Evolutionary conservation across 2,113 vertebrate species (phyloP), one percentile per base, ranked within the genome.

Genomic region (Podilymbus podiceps): DNA sequence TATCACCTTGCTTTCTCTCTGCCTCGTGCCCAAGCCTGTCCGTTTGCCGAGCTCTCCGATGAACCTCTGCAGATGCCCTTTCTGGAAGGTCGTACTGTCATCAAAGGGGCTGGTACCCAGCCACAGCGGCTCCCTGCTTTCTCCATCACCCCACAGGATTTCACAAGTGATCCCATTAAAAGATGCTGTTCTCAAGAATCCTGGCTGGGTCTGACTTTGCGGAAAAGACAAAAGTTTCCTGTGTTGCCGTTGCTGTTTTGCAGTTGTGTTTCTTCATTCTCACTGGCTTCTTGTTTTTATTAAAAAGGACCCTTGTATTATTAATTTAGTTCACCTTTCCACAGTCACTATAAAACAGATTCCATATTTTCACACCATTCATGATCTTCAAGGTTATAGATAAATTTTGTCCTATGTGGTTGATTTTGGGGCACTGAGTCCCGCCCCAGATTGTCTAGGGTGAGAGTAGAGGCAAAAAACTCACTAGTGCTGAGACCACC

Each of bases 301-400:
- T 88, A 98, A 98, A 98, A 98, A 98, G 93, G 98, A 98, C 95
- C 97, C 93, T 97, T 90, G 59, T 96, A 55, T 95, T 91, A 91
- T 96, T 92, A 83, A 97, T 66, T 66, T 59, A 95, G 97, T 97
- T 95, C 97, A 75, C 71, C 85, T 94, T 66, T 95, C 96, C 96
- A 94, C 85, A 53, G 96, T 97, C 96, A 97, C 98, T 99, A 99
- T 98, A 99, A 99, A 98, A 99, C 99, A 8, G 99, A 99, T 93
- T 99, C 99, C 99, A 99, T 99, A 92, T 99, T 99, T 97, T 99
- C 99, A 96, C 99, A 99, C 98, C 98, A 98, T 97, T 99, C 99
- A 5, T 99, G 99, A 94, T 99, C 98, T 98, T 99, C 99, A 67
- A 99, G 98, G 98, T 98, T 99, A 97, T 99, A 99, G 98, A 99